A percentile compares a stretch with the other conserved stretches of the same genome.
phyloP scores from a whole-genome alignment of 2,113 vertebrate genomes.

The Chelonoidis abingdonii region DNA sequence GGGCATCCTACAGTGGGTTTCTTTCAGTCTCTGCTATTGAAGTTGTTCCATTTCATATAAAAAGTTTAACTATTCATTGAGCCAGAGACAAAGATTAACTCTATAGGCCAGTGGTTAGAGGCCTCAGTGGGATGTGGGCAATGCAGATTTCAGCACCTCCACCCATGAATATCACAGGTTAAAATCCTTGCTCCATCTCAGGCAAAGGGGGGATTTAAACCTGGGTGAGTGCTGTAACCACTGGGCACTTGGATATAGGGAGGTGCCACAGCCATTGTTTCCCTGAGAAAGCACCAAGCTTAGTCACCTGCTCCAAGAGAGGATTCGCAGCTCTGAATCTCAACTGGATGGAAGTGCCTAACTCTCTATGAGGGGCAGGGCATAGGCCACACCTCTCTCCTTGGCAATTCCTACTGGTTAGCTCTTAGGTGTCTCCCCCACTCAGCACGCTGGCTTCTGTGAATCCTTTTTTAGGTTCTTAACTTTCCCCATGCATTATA shows the following conservation, averaged over 20 bases:
- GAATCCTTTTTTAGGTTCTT: not conserved
- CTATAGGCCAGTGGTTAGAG: no score
- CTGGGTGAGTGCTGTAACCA: no score
- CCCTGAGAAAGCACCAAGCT: not conserved
- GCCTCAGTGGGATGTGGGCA: not conserved
- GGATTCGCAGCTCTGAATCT: not conserved
- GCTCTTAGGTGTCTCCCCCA: not conserved
- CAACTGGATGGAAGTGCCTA: not conserved
- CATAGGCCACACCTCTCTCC: not conserved
- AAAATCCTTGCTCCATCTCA: no score
- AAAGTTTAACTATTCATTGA: not conserved
- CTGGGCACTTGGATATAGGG: no score
- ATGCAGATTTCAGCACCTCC: no score
- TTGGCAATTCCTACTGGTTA: not conserved
- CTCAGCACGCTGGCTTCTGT: not conserved
- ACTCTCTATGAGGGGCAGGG: not conserved
- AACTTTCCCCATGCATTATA: not conserved
- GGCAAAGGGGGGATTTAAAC: no score
- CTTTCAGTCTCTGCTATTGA: not conserved
- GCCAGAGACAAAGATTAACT: not conserved
- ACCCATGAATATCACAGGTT: no score
- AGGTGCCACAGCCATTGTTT: not conserved
- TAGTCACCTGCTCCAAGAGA: not conserved
- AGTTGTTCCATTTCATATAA: not conserved
- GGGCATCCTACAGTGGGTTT: not conserved